Conservation (phyloP, 1,140 invertebrate genomes). For the Drosophila persimilis region DNA sequence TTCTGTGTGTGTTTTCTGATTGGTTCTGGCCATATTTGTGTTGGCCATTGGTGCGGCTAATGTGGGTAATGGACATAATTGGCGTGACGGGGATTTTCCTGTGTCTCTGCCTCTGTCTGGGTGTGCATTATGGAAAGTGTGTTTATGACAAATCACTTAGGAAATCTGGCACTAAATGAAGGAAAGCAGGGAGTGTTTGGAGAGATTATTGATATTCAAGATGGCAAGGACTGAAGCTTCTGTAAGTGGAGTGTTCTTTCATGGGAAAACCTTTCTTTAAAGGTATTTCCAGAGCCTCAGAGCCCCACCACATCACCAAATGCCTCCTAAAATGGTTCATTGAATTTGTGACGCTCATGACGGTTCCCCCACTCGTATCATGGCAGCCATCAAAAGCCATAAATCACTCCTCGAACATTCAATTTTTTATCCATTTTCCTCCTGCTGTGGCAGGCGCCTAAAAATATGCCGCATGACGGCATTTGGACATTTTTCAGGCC, state of each 20-base stretch:
- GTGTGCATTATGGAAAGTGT: conserved; percentile 22
- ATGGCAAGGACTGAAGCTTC: too few species aligned
- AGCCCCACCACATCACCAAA: too few species aligned
- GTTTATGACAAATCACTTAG: conserved; percentile 3
- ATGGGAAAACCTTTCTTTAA: too few species aligned
- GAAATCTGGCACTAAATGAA: conserved; percentile 6
- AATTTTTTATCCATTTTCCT: background rate
- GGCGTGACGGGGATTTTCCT: conserved; percentile 17
- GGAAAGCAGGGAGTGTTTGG: background rate
- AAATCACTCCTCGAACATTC: background rate
- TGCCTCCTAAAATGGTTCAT: too few species aligned
- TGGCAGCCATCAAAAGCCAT: conserved; percentile 2
- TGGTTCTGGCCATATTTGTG: conserved; percentile 50
- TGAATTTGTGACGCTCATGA: too few species aligned
- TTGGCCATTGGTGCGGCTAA: conserved; percentile 33
- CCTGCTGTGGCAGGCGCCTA: background rate
- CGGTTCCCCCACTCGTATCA: too few species aligned
- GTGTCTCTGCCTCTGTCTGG: background rate
- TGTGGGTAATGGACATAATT: conserved; percentile 49
- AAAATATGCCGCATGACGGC: conserved; percentile 10
- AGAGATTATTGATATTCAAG: too few species aligned
- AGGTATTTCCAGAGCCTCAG: too few species aligned
- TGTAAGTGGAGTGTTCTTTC: too few species aligned
- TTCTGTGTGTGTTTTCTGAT: conserved; percentile 40
- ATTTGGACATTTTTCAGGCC: background rate